Conservation (phyloP, 2,888 invertebrate species). For the Sphecodes monilicornis region DNA sequence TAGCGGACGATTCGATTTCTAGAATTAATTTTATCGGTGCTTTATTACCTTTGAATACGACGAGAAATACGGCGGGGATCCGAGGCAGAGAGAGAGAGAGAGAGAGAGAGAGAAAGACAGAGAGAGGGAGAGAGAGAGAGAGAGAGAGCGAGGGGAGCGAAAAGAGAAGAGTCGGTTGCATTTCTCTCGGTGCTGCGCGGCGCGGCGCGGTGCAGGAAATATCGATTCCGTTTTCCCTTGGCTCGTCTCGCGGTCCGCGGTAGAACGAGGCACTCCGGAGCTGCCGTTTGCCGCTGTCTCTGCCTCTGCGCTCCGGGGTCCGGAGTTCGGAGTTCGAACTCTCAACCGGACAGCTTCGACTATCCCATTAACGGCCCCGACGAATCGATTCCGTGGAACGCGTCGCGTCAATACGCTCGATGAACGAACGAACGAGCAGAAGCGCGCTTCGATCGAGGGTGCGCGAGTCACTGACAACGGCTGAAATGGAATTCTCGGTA, state of each 20-base stretch:
- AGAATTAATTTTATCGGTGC: background rate
- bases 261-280: background rate
- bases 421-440: conserved; percentile 45
- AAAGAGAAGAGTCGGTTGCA: background rate
- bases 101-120: background rate
- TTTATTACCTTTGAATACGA: background rate
- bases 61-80: background rate
- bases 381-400: conserved; percentile 65
- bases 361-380: conserved; percentile 54
- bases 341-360: conserved; percentile 30
- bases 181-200: background rate
- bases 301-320: conserved; percentile 16
- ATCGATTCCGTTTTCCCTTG: conserved; percentile 18
- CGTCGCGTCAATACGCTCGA: conserved; percentile 36
- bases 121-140: background rate
- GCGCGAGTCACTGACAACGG: conserved; percentile 23
- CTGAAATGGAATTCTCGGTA: conserved; percentile 61
- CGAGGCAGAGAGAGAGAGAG: background rate
- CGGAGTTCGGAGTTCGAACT: background rate
- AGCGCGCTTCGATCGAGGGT: conserved; percentile 33
- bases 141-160: background rate
- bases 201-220: background rate
- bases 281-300: background rate
- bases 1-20: background rate
- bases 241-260: background rate